Conservation (phyloP, 2,113 vertebrate species). For the Crypturellus undulatus region DNA sequence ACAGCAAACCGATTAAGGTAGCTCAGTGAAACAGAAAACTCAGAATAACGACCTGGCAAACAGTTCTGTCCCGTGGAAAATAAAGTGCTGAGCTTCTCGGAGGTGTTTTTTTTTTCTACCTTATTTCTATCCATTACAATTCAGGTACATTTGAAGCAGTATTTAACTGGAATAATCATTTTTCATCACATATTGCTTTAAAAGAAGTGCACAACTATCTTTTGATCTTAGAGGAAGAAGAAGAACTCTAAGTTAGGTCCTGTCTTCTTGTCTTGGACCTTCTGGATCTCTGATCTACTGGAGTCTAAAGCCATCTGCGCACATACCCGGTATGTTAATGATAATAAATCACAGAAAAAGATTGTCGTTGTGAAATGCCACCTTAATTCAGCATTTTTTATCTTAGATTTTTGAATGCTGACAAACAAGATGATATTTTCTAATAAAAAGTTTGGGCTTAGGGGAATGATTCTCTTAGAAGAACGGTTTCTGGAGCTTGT, state of each 20-base stretch:
- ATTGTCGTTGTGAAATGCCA: background rate
- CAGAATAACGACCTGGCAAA: background rate
- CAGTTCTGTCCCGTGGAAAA: background rate
- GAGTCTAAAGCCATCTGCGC: background rate
- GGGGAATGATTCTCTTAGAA: background rate
- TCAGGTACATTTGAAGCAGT: background rate
- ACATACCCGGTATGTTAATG: background rate
- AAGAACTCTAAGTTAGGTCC: background rate
- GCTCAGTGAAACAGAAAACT: background rate
- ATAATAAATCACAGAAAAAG: background rate
- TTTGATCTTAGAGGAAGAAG: background rate
- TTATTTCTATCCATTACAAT: rapidly evolving
- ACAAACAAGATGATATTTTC: background rate
- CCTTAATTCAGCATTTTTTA: background rate
- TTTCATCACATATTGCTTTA: background rate
- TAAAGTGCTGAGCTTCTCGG: background rate
- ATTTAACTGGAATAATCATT: background rate
- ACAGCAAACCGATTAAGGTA: background rate
- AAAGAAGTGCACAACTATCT: background rate
- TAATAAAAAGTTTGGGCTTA: background rate
- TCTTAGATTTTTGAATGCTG: background rate
- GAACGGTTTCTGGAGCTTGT: background rate
- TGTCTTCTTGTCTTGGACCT: background rate
- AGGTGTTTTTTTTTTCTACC: background rate
- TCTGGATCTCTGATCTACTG: background rate